phyloP scores from a whole-genome alignment of 2,113 vertebrate genomes.

The Etheostoma cragini region DNA sequence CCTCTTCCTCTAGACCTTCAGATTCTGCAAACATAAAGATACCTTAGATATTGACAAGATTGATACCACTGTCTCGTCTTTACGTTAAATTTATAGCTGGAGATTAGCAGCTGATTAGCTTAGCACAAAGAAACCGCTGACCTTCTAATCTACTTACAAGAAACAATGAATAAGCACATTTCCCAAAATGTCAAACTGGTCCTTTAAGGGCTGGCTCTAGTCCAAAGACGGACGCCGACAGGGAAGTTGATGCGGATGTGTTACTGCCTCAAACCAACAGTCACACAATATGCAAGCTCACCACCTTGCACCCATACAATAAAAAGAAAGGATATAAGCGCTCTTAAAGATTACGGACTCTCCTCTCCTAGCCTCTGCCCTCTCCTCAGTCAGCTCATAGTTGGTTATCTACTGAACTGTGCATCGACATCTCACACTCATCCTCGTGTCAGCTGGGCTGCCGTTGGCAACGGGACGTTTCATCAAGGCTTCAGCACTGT shows the following conservation, averaged over 20 bases:
- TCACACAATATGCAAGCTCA: too few species aligned
- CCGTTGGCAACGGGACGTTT: conserved; percentile 21
- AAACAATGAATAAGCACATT: not conserved
- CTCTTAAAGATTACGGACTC: conserved; percentile 3
- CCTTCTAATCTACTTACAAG: not conserved
- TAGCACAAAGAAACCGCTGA: not conserved
- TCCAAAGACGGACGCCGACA: not conserved
- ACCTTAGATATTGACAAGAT: not conserved
- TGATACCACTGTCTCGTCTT: not conserved
- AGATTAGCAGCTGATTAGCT: not conserved
- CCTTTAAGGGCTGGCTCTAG: not conserved
- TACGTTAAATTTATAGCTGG: not conserved
- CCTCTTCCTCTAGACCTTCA: not conserved
- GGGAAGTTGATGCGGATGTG: not conserved
- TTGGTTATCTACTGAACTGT: conserved; percentile 75
- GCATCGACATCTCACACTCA: conserved; percentile 74
- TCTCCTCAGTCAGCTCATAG: conserved; percentile 59
- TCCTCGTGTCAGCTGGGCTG: conserved; percentile 59
- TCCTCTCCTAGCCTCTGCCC: conserved; percentile 30
- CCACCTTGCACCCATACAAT: not conserved
- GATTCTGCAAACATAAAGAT: not conserved
- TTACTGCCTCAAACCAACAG: not conserved
- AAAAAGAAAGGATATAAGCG: not conserved
- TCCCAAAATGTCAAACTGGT: not conserved
- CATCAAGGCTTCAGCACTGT: conserved; percentile 38